Evolutionary conservation across 2,113 vertebrate genomes (phyloP).

Genomic region (Variabilichromis moorii): DNA sequence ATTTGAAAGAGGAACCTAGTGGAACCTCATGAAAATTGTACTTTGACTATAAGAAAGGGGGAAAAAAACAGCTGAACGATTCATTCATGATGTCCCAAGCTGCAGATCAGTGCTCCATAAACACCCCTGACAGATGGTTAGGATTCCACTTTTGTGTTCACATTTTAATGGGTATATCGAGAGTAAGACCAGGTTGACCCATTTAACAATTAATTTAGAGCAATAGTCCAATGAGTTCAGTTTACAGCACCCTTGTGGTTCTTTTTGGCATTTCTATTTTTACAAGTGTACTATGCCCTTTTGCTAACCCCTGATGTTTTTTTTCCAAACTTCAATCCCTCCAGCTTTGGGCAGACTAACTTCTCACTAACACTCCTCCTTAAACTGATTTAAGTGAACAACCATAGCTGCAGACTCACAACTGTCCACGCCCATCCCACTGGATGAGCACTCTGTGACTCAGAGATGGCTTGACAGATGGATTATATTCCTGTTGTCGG

Average conservation of each 20-base stretch:
- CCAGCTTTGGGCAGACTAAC: neutral
- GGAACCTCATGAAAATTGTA: neutral
- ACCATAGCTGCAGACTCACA: constrained; percentile 3
- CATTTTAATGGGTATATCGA: neutral
- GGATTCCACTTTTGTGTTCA: neutral
- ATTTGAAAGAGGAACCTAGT: neutral
- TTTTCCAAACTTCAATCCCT: neutral
- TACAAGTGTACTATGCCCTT: neutral
- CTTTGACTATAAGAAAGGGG: neutral
- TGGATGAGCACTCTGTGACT: constrained; percentile 23
- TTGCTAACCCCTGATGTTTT: neutral
- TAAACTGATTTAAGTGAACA: constrained; percentile 30
- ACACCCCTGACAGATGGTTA: neutral
- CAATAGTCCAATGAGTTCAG: neutral
- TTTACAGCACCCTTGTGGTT: neutral
- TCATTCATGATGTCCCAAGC: neutral
- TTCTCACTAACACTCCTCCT: neutral
- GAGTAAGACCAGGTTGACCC: neutral
- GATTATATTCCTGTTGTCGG: constrained; percentile 29
- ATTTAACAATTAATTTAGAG: neutral
- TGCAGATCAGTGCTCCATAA: neutral
- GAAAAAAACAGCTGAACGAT: neutral
- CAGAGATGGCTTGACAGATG: constrained; percentile 43
- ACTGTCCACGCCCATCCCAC: neutral
- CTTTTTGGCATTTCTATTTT: neutral